Evolutionary conservation across 2,888 invertebrate species (phyloP), one percentile per base, ranked within the genome.

Genomic region (Aphidius colemani): DNA sequence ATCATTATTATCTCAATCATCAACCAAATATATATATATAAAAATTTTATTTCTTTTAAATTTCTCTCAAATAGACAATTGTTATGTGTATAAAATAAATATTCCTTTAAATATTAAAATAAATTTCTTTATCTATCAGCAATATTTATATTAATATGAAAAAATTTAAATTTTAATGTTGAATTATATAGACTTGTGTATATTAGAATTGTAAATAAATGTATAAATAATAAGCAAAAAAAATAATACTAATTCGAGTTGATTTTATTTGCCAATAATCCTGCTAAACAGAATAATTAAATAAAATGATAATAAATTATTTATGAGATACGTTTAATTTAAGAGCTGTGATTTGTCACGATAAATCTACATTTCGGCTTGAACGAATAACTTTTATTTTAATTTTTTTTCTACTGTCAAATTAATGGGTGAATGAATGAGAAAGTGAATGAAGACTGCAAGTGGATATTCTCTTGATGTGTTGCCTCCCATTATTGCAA

Each of bases 181-280:
- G 70, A 59, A 65, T 63, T 53, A 68, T 61, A 68, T 70, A 66
- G 53, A 63, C 71, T 72, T 68, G 71, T 80, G 81, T 81, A 80
- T 77, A 81, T 79, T 80, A 81, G 78, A n/a, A 66, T 66, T 81
- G 81, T 81, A 81, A 81, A 81, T 81, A 81, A 78, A 73, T 81
- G 81, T 80, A 80, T 76, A 80, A 77, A 76, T 70, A 66, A 43
- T 58, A 66, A 62, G 56, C 53, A 45, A 64, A 59, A 39, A 53
- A 50, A 45, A 61, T 51, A 51, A 50, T 55, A 40, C 30, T 9
- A 39, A 46, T 53, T n/a, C n/a, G n/a, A 53, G 43, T 64, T 63
- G 60, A 57, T 0, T 13, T 43, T 46, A 46, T 57, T 41, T 49
- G 45, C 53, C 55, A n/a, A 46, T 9, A 43, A 46, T 58, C 58